Base-by-base conservation (phyloP, 2,888 invertebrate species). In the Heliconius hortense region DNA sequence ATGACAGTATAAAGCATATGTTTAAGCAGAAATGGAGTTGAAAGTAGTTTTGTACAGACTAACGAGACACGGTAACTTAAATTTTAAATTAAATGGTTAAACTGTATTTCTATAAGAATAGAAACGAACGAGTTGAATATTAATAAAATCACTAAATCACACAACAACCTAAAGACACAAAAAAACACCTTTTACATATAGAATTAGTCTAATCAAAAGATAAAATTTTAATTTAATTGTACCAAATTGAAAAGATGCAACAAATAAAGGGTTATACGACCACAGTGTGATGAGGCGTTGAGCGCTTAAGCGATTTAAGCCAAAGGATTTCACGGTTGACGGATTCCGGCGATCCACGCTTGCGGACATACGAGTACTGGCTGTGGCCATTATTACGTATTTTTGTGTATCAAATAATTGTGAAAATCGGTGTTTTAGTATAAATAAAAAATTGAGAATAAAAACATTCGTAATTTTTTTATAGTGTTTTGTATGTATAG, bases 271-370 rank as follows among this genome's bases (percentile, higher is more conserved):
- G 69, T 73, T 48, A 67, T 72, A 69, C 76, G 77, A 75, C 77
- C 75, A 76, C 73, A 83, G 85, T 83, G 89, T 88, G 89, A 89
- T 89, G 89, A 90, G 87, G 88, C 89, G 87, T 87, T 89, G 88
- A 89, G 87, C 89, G 90, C 87, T 90, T 89, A 91, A 91, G 89
- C 91, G 92, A 88, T 92, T 92, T 90, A 90, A 92, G 92, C 92
- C 92, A 93, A 93, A 93, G 93, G 93, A 93, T 93, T 93, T 93
- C 86, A 92, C 90, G 90, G 90, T 88, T 88, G 90, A 91, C 89
- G 85, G 90, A 90, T 89, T 90, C 87, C 88, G 87, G 86, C 89
- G 86, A 88, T 88, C 88, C 90, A 88, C 86, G 90, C 90, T 86
- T 88, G 88, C 87, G 91, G 91, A 90, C 89, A 88, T 80, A 77